These are phyloP conservation scores for Fragariocoptes setiger DNA, from an alignment of 1,140 invertebrate genomes.

Conservation along the genomic window DNA sequence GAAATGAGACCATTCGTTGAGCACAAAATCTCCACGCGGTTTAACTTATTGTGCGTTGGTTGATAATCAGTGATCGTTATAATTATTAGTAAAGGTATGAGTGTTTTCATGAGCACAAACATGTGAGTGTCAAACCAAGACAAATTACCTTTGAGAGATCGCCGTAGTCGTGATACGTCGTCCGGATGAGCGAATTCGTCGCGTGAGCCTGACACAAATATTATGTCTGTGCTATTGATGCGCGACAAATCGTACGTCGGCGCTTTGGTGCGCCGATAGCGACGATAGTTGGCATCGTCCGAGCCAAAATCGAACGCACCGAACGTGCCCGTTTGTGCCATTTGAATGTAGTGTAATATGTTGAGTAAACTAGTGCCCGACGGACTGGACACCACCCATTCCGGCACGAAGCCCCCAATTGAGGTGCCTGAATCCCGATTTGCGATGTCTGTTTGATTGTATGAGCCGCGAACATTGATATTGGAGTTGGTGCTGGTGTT, in stretches of 20 bases:
- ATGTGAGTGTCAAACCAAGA: too few species aligned
- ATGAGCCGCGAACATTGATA: constrained; percentile 19
- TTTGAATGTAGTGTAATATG: constrained; percentile 25
- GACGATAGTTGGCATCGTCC: constrained; percentile 13
- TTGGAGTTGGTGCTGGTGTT: not conserved
- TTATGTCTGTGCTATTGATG: not conserved
- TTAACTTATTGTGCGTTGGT: too few species aligned
- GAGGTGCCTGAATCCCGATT: too few species aligned
- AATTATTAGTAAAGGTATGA: too few species aligned
- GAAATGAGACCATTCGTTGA: too few species aligned
- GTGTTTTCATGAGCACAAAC: too few species aligned
- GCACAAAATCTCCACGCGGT: too few species aligned
- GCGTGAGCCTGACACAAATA: constrained; percentile 3
- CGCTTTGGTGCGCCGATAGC: constrained; percentile 19
- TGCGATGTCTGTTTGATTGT: constrained; percentile 22
- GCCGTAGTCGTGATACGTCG: constrained; percentile 4
- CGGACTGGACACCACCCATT: constrained; percentile 41
- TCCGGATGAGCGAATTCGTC: constrained; percentile 3
- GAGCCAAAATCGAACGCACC: constrained; percentile 15
- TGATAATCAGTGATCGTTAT: too few species aligned
- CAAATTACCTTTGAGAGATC: not conserved
- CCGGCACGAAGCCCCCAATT: constrained; percentile 30
- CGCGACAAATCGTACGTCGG: constrained; percentile 22
- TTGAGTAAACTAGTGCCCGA: constrained; percentile 45
- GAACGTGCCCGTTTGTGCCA: constrained; percentile 11